Evolutionary conservation across 37 sponge, comb jelly and placozoan species (phyloP).

Genomic region (Tethya wilhelma): DNA sequence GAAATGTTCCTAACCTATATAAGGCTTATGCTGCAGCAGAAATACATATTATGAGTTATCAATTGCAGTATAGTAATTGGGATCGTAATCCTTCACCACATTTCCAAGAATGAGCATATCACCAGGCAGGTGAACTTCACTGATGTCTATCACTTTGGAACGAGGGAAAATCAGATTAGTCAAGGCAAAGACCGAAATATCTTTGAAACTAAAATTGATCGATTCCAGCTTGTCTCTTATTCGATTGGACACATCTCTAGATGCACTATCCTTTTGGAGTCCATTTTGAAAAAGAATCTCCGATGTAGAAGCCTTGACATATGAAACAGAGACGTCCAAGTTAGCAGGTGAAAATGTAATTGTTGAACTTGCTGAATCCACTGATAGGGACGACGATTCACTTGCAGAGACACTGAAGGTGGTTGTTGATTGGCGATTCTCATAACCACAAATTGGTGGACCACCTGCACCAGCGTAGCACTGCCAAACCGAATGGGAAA

Average conservation of each 20-base stretch:
- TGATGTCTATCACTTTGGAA: background rate
- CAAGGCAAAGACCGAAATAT: background rate
- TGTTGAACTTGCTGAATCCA: background rate
- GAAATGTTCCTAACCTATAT: no score
- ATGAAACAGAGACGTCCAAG: background rate
- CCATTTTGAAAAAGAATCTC: background rate
- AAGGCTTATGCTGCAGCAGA: no score
- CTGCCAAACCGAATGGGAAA: background rate
- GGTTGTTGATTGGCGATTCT: background rate
- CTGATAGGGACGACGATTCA: background rate
- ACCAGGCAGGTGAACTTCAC: background rate
- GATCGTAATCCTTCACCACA: background rate
- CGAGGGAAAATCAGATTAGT: background rate
- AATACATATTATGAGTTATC: no score
- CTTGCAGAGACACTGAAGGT: background rate
- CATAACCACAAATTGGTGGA: background rate
- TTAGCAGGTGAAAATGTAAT: background rate
- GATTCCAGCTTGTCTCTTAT: background rate
- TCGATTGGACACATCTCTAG: background rate
- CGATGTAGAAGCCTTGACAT: background rate
- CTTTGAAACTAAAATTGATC: background rate
- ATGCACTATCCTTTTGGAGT: background rate
- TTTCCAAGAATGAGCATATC: background rate
- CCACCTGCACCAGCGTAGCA: background rate
- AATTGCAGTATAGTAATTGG: no score